These are phyloP conservation scores for Accipiter virgatus DNA, from an alignment of 2,113 vertebrate species.

Conservation along the genomic window DNA sequence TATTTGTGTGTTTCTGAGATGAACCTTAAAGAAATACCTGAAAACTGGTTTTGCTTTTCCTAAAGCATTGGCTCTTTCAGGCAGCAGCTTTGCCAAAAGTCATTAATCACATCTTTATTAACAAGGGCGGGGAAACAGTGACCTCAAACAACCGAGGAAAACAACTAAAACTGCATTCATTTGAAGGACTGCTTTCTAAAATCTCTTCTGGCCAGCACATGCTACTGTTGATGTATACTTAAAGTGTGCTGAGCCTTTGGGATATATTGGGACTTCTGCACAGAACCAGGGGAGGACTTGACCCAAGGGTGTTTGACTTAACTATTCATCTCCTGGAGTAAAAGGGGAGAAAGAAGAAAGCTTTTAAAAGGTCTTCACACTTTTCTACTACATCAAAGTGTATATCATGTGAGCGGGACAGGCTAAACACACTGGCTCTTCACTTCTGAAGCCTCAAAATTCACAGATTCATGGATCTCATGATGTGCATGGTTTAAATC, in stretches of 20 bases:
- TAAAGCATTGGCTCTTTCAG: slow-evolving; percentile 61
- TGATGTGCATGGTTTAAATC: neutral
- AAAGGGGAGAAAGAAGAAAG: neutral
- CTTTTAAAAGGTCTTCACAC: neutral
- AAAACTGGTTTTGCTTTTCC: slow-evolving; percentile 66
- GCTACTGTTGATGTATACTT: neutral
- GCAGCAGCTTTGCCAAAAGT: slow-evolving; percentile 65
- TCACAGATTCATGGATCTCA: neutral
- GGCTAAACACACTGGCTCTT: neutral
- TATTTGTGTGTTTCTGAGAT: slow-evolving; percentile 57
- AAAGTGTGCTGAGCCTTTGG: neutral
- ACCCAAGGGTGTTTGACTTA: neutral
- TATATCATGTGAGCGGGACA: neutral
- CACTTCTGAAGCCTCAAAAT: neutral
- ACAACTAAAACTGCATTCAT: slow-evolving; percentile 62
- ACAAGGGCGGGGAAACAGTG: slow-evolving; percentile 61
- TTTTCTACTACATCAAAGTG: neutral
- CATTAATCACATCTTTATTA: slow-evolving; percentile 78
- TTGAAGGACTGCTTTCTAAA: slow-evolving; percentile 9
- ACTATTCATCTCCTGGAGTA: neutral
- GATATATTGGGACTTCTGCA: neutral
- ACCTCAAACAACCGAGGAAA: slow-evolving; percentile 73
- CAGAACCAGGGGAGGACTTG: neutral
- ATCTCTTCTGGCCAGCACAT: neutral
- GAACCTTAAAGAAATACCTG: slow-evolving; percentile 66